phyloP scores from a whole-genome alignment of 1,140 invertebrate genomes.

The Brachionus manjavacas region DNA sequence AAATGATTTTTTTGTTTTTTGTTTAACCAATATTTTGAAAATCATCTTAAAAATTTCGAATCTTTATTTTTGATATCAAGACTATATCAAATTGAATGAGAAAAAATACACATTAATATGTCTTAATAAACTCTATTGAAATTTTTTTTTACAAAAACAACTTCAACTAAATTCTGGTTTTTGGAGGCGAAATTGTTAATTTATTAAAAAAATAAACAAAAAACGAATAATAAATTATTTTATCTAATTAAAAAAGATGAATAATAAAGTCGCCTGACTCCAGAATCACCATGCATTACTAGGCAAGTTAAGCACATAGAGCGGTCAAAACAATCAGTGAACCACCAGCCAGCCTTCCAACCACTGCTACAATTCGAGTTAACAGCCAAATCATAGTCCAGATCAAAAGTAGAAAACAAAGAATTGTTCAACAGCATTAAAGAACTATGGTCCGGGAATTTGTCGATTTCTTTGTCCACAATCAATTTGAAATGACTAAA shows the following conservation, averaged over 20 bases:
- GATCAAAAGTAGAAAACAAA: conserved; percentile 29
- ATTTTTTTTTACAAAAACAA: no score
- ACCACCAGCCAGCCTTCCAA: conserved; percentile 42
- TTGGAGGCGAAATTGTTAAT: no score
- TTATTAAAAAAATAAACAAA: no score
- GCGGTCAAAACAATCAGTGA: conserved; percentile 34
- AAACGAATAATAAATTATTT: neutral
- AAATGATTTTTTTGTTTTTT: no score
- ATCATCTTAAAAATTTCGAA: no score
- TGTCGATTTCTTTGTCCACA: conserved; percentile 31
- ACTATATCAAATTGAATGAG: no score
- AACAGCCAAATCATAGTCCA: conserved; percentile 33
- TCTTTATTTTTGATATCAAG: no score
- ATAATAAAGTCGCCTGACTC: neutral
- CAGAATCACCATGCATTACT: conserved; percentile 12
- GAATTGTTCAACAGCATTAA: conserved; percentile 26
- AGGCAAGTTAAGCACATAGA: conserved; percentile 31
- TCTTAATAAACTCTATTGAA: no score
- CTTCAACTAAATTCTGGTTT: no score
- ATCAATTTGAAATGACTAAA: conserved; percentile 33
- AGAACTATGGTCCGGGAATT: neutral
- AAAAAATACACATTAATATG: no score
- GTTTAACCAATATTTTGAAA: no score
- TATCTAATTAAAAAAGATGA: conserved; percentile 24
- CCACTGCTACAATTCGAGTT: conserved; percentile 39